These are phyloP conservation scores for Tolypeutes matacus DNA, from an alignment of 2,797 vertebrate species.

Conservation along the genomic window DNA sequence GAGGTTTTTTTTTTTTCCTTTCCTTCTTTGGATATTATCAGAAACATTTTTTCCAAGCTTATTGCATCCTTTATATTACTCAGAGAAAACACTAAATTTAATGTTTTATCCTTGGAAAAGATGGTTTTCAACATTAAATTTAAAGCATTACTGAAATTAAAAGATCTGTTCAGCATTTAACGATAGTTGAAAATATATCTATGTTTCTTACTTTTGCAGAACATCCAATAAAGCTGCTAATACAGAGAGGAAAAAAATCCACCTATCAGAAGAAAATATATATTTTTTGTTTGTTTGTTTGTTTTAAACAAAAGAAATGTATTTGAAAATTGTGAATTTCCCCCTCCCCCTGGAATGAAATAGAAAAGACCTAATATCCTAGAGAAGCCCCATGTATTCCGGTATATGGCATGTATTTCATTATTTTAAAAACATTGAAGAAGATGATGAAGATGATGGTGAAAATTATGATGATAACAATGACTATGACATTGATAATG, in stretches of 20 bases:
- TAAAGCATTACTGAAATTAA: slow-evolving; percentile 26
- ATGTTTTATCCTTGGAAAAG: too few relatives aligned
- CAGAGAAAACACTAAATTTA: not conserved
- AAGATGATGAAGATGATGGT: slow-evolving; percentile 64
- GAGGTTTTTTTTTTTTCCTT: not conserved
- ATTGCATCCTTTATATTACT: not conserved
- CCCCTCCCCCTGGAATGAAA: slow-evolving; percentile 81
- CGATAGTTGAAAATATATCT: slow-evolving; percentile 81
- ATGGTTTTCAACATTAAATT: too few relatives aligned
- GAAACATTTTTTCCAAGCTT: not conserved
- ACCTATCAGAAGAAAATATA: slow-evolving; percentile 82
- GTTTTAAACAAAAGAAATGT: slow-evolving; percentile 85
- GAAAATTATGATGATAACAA: not conserved
- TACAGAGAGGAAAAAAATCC: slow-evolving; percentile 78
- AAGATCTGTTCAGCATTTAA: slow-evolving; percentile 20
- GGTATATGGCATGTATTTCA: slow-evolving; percentile 73
- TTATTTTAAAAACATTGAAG: slow-evolving; percentile 2
- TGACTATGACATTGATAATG: slow-evolving; percentile 49
- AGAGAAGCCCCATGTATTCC: slow-evolving; percentile 82
- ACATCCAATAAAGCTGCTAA: slow-evolving; percentile 74
- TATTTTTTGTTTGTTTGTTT: too few relatives aligned
- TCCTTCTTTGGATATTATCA: slow-evolving; percentile 19
- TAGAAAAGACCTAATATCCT: slow-evolving; percentile 83
- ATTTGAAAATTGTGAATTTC: slow-evolving; percentile 83
- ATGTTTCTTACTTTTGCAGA: slow-evolving; percentile 81